These are phyloP conservation scores for Nomada fabriciana DNA, from an alignment of 2,888 invertebrate genomes.

Conservation along the genomic window DNA sequence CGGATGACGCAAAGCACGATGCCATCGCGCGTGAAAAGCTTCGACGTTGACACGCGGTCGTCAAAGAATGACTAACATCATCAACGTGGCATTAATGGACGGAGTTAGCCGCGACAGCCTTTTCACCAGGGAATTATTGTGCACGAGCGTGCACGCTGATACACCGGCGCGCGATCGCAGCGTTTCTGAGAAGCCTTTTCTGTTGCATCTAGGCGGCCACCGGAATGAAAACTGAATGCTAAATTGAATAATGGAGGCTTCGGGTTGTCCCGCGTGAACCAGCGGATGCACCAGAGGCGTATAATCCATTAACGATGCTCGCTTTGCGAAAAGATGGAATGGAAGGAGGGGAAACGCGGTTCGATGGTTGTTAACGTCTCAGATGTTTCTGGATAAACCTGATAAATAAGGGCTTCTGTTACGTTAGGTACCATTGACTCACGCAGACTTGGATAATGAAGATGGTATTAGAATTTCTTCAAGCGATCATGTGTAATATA, in stretches of 20 bases:
- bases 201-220: constrained; percentile 1
- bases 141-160: constrained; percentile 9
- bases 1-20: constrained; percentile 57
- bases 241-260: constrained; percentile 10
- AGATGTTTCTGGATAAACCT: too few relatives aligned
- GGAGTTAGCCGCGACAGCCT: constrained; percentile 22
- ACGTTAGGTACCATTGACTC: neutral
- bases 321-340: neutral
- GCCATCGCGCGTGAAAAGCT: constrained; percentile 39
- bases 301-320: neutral
- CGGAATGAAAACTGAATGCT: constrained; percentile 24
- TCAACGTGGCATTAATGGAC: constrained; percentile 46
- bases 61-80: constrained; percentile 56
- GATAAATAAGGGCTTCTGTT: neutral
- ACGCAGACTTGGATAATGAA: too few relatives aligned
- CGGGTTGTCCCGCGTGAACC: neutral
- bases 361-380: neutral
- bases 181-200: constrained; percentile 22
- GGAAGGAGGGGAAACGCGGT: neutral
- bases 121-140: constrained; percentile 30
- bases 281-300: too few relatives aligned
- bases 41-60: constrained; percentile 32
- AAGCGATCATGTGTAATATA: too few relatives aligned
- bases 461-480: too few relatives aligned
- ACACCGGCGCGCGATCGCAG: neutral